These are phyloP conservation scores for Ornithorhynchus anatinus DNA, from an alignment of 2,113 vertebrate species.

Conservation along the genomic window DNA sequence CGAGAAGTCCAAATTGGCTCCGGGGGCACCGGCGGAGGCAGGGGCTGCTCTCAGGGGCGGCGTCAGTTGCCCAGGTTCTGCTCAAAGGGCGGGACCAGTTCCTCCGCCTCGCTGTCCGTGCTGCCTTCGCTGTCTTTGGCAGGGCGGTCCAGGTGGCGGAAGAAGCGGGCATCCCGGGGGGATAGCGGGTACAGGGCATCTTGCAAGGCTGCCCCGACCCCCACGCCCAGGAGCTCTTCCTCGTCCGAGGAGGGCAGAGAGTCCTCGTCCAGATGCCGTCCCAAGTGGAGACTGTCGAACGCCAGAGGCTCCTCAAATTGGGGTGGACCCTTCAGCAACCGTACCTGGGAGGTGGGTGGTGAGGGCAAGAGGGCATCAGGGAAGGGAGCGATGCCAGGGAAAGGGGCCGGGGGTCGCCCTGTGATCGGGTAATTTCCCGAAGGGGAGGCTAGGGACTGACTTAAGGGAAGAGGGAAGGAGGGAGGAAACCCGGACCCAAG, in stretches of 20 bases:
- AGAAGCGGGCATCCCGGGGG: constrained; percentile 72
- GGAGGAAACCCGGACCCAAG: no score
- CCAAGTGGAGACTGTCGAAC: constrained; percentile 81
- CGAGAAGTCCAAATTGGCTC: background rate
- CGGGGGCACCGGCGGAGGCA: background rate
- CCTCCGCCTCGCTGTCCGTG: constrained; percentile 83
- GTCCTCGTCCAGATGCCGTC: constrained; percentile 85
- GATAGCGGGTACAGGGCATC: constrained; percentile 71
- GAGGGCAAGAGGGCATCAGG: no score
- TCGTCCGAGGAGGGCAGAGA: constrained; percentile 90
- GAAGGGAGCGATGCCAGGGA: background rate
- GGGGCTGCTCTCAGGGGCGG: no score
- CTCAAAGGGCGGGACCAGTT: constrained; percentile 53
- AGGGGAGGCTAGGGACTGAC: background rate
- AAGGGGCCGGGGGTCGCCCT: background rate
- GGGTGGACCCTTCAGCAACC: constrained; percentile 83
- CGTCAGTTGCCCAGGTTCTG: constrained; percentile 57
- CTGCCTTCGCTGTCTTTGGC: constrained; percentile 89
- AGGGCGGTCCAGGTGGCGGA: constrained; percentile 61
- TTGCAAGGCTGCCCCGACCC: constrained; percentile 75
- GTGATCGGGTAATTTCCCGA: background rate
- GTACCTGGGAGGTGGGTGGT: constrained; percentile 70
- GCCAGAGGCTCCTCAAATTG: constrained; percentile 72
- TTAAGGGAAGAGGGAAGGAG: background rate
- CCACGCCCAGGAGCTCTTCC: constrained; percentile 86